Evolutionary conservation across 1,140 invertebrate species (phyloP), one percentile per base, ranked within the genome.

Genomic region (Zaprionus ghesquierei): DNA sequence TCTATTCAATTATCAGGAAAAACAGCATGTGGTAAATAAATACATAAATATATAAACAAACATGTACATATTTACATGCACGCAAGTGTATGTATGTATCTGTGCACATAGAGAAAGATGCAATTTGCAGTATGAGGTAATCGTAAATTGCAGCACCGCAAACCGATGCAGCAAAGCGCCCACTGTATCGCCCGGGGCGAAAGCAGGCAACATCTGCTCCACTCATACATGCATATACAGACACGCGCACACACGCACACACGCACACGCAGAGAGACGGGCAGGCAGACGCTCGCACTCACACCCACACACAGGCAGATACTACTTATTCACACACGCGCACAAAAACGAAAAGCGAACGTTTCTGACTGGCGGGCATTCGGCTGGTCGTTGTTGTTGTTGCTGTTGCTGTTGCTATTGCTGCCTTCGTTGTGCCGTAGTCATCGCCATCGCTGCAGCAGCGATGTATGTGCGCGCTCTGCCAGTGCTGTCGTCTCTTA

Each of bases 311-410:
- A 54, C 33, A 54, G 27, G 38, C 69, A 65, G 59, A 29, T 12
- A 61, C 53, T 64, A 66, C 68, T 55, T 58, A 60, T 68, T 55
- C 65, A 72, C 79, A 79, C 84, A 89, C 76, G 68, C 69, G 79
- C 82, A 78, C 76, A 77, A 75, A 72, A 75, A 84, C 72, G 76
- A 75, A 84, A 44, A 82, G 80, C 76, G 84, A 79, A 80, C 69
- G 84, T 62, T 87, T 86, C 84, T 90, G 87, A 90, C 87, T 90
- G 87, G 87, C 89, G 87, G 87, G 89, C 89, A 89, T 87, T 81
- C 54, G 23, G 50, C 18, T 71, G 33, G 33, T 46, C 64, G 69
- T 61, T 53, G 38, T 54, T 54, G 55, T 53, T 13, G 35, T 65
- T 46, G 63, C 81, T 69, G 69, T 70, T 65, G 31, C n/a, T n/a